Evolutionary conservation across 2,797 vertebrate species (phyloP), one percentile per base, ranked within the genome.

Genomic region (Austrolebias charrua): DNA sequence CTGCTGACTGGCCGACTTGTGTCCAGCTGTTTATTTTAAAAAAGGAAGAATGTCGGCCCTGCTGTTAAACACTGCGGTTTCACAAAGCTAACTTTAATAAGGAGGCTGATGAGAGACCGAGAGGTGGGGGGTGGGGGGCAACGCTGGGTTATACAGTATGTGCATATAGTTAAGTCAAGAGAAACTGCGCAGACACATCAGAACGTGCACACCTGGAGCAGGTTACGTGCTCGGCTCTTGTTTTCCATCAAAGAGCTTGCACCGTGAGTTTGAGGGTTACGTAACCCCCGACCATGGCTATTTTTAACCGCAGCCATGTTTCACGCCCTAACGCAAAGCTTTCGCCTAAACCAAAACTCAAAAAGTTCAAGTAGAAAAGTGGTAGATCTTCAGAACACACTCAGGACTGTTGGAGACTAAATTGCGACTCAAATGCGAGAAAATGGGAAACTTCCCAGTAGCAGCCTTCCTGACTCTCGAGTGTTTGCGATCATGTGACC

Each of bases 31-130:
- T 91, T 88, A 85, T 88, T 86, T 86, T 81, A 66, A 35, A 63
- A 75, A 70, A 71, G 71, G 59, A 87, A 82, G 82, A 85, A 88
- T 86, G 66, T 76, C 29, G 49, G 63, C 49, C 28, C 13, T 14
- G 60, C 66, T 78, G 79, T 73, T 85, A 68, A 83, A 86, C 69
- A 66, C 72, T 84, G 88, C 60, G 81, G 78, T 79, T 90, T 90
- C 85, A 75, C 78, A 86, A 86, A 86, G 70, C 77, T 79, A 84
- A 86, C 85, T 90, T 91, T 89, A 91, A 92, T 91, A 90, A 88
- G 82, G 78, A 43, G 69, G 42, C 71, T 69, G 85, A 73, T 90
- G 87, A 90, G 76, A 89, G 83, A 88, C 66, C 54, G 60, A 48
- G 46, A 55, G 53, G 24, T 55, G 60, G 45, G 46, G 54, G 54